Evolutionary conservation across 2,888 invertebrate species (phyloP).

Genomic region (Rhodophaea formosa): DNA sequence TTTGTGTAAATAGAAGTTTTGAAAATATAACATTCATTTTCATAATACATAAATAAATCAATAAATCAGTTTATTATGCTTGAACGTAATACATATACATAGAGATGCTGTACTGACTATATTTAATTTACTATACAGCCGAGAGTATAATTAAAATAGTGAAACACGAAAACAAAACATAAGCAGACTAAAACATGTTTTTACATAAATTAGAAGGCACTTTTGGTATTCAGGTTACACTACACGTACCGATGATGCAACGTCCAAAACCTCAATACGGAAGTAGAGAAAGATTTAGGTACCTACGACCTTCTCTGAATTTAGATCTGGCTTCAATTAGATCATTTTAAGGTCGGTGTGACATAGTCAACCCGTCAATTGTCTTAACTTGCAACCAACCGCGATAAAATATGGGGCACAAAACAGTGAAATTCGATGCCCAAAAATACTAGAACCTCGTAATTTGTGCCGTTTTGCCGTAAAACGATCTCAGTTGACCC

Average conservation of each 20-base stretch:
- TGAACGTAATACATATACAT: too few relatives aligned
- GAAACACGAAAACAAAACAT: slow-evolving; percentile 7
- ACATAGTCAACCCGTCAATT: too few relatives aligned
- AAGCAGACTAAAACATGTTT: slow-evolving; percentile 4
- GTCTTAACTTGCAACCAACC: too few relatives aligned
- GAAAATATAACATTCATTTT: too few relatives aligned
- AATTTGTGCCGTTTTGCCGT: neutral
- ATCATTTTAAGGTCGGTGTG: too few relatives aligned
- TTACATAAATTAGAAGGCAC: slow-evolving; percentile 13
- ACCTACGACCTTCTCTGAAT: too few relatives aligned
- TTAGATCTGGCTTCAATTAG: too few relatives aligned
- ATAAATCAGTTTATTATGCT: too few relatives aligned
- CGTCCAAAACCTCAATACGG: slow-evolving; percentile 5
- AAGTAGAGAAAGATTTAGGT: neutral
- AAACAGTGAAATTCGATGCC: neutral
- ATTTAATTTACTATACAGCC: neutral
- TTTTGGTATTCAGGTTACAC: slow-evolving; percentile 8
- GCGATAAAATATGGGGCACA: too few relatives aligned
- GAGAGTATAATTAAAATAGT: neutral
- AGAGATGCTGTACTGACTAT: too few relatives aligned
- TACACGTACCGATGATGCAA: slow-evolving; percentile 8
- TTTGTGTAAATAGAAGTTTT: too few relatives aligned
- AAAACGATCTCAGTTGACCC: neutral
- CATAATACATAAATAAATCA: too few relatives aligned
- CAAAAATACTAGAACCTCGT: neutral